Percentiles rank a stretch among this genome's conserved stretches.
phyloP scores from a whole-genome alignment of 2,797 vertebrate species.

The Serranus cabrilla region DNA sequence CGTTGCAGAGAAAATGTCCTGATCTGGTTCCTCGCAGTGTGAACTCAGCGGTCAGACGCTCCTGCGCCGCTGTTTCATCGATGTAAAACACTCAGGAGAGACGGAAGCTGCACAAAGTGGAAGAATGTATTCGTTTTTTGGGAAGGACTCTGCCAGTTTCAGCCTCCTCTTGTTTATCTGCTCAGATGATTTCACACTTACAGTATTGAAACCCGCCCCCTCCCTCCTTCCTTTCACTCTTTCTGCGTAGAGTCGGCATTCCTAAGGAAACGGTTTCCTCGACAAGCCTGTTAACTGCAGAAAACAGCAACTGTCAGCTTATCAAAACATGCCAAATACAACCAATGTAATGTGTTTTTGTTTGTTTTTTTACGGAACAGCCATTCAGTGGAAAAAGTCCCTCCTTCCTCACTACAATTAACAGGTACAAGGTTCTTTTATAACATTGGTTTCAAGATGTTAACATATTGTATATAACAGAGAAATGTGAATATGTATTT shows the following conservation, averaged over 20 bases:
- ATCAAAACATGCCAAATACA: slow-evolving; percentile 81
- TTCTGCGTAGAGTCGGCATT: slow-evolving; percentile 73
- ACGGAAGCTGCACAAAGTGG: slow-evolving; percentile 69
- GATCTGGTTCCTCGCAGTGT: slow-evolving; percentile 35
- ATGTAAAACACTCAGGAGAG: slow-evolving; percentile 38
- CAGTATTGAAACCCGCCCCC: slow-evolving; percentile 40
- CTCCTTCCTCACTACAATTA: slow-evolving; percentile 71
- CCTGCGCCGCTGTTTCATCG: slow-evolving; percentile 66
- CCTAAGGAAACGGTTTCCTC: slow-evolving; percentile 71
- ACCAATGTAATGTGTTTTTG: slow-evolving; percentile 56
- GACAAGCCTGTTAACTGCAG: slow-evolving; percentile 52
- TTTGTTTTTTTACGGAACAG: slow-evolving; percentile 72
- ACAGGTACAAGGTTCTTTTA: slow-evolving; percentile 82
- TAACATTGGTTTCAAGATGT: slow-evolving; percentile 77
- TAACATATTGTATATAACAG: slow-evolving; percentile 86
- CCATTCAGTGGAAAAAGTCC: slow-evolving; percentile 70
- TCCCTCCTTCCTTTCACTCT: slow-evolving; percentile 15
- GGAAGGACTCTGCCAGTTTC: slow-evolving; percentile 46
- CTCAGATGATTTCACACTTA: slow-evolving; percentile 46
- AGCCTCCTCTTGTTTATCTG: slow-evolving; percentile 26
- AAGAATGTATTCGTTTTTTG: slow-evolving; percentile 47
- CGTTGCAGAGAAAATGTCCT: neutral
- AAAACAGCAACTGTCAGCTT: slow-evolving; percentile 52
- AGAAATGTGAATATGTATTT: slow-evolving; percentile 89
- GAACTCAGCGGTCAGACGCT: slow-evolving; percentile 31